Evolutionary conservation across 2,797 vertebrate genomes (phyloP).

Genomic region (Syndactyla subalaris): DNA sequence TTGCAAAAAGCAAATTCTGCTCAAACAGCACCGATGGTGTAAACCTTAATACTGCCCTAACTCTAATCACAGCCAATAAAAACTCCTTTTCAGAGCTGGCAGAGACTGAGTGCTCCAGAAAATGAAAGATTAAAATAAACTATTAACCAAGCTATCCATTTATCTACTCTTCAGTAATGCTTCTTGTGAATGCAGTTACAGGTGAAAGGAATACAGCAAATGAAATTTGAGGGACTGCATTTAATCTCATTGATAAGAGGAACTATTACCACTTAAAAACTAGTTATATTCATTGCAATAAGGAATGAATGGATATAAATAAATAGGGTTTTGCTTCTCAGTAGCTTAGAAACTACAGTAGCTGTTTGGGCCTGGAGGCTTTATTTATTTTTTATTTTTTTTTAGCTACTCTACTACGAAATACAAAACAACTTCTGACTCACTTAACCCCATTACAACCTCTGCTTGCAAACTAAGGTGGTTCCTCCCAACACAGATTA

Average conservation of each 20-base stretch:
- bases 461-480: not conserved
- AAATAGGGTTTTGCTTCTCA: not conserved
- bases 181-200: not conserved
- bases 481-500: not conserved
- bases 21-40: not conserved
- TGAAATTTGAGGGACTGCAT: not conserved
- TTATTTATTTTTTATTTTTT: not conserved
- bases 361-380: not conserved
- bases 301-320: not conserved
- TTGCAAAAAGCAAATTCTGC: conserved; percentile 4
- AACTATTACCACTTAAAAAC: not conserved
- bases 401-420: not conserved
- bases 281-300: not conserved
- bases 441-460: not conserved
- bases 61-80: not conserved
- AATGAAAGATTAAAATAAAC: not conserved
- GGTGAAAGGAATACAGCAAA: not conserved
- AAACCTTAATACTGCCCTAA: not conserved
- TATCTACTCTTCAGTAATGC: not conserved
- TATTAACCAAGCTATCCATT: not conserved
- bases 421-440: not conserved
- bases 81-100: not conserved
- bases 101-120: not conserved
- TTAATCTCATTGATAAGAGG: not conserved
- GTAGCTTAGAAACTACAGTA: not conserved